Evolutionary conservation across 2,888 invertebrate genomes (phyloP), one percentile per base, ranked within the genome.

Genomic region (Schrankia costaestrigalis): DNA sequence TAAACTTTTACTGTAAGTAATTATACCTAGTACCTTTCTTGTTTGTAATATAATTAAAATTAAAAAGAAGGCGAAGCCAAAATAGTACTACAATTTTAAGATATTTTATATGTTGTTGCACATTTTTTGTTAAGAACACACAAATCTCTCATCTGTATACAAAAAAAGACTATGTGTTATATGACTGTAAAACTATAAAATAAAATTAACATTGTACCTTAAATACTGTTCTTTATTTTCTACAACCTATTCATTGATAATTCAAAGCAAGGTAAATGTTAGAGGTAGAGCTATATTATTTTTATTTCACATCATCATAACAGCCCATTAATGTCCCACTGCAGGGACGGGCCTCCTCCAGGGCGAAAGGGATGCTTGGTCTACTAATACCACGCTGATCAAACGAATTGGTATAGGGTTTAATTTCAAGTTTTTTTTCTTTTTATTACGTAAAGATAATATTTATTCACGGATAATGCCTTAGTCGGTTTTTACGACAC

Each of bases 91-190:
- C 52, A 56, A 54, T 41, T 43, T 31, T 58, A 60, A 66, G 51
- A 62, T 62, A 63, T 65, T 58, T 71, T 63, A 71, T 70, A 72
- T 66, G 71, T 78, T 74, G 66, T 73, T 74, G 75, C 74, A 77
- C 76, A 52, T 61, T 75, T n/a, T 76, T 64, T 64, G 70, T 76
- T 71, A 63, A 65, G 48, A 58, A 58, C 53, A 71, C 66, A 71
- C 67, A 56, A 59, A 57, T 64, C 54, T 66, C 60, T 73, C 52
- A 66, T 71, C 68, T 73, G 71, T 72, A 72, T 70, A 70, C 63
- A 67, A 61, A 64, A 61, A 56, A 44, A 61, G 68, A 69, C 64
- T 74, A 60, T 76, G 73, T 71, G 65, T 70, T 73, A 68, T 57
- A 67, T 68, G 62, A 75, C 62, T 78, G 72, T 78, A 74, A 73